Percentiles rank a stretch among this genome's conserved stretches.
Conservation (phyloP, 1,140 invertebrate genomes). For the Agrypnia vestita region DNA sequence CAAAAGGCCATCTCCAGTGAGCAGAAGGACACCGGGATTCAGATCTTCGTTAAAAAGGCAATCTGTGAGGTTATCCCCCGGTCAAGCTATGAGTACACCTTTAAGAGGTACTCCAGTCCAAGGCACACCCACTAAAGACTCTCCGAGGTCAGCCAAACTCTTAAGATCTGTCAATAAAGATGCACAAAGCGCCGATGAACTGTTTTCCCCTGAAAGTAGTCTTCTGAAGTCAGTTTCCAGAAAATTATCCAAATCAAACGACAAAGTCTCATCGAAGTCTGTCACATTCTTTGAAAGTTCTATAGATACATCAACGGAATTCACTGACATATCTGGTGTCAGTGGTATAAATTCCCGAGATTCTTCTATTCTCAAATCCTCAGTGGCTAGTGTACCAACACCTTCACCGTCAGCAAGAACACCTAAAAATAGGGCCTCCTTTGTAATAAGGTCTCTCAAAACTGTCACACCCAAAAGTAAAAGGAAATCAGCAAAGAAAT, state of each 20-base stretch:
- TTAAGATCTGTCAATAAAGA: not conserved
- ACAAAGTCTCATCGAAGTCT: conserved; percentile 9
- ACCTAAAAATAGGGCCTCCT: not conserved
- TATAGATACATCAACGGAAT: conserved; percentile 2
- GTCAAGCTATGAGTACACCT: conserved; percentile 26
- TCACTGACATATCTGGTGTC: not conserved
- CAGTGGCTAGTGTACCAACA: not conserved
- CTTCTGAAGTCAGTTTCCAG: conserved; percentile 18
- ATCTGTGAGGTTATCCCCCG: conserved; percentile 10
- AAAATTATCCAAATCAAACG: conserved; percentile 13
- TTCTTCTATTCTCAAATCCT: conserved; percentile 21
- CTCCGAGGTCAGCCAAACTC: not conserved
- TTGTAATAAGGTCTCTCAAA: conserved; percentile 17
- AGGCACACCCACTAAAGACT: not conserved
- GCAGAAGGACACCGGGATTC: conserved; percentile 16
- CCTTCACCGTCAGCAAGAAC: conserved; percentile 11
- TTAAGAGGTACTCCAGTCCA: conserved; percentile 17
- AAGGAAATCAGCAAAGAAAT: conserved; percentile 28
- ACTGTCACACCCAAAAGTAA: conserved; percentile 23
- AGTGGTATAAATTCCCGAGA: conserved; percentile 3
- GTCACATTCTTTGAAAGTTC: conserved; percentile 17
- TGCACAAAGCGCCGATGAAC: too few species aligned
- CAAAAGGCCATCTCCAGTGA: conserved; percentile 32
- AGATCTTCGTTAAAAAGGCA: conserved; percentile 20
- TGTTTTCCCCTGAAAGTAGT: not conserved